Conservation (phyloP, 2,113 vertebrate genomes). For the Crotophaga sulcirostris region DNA sequence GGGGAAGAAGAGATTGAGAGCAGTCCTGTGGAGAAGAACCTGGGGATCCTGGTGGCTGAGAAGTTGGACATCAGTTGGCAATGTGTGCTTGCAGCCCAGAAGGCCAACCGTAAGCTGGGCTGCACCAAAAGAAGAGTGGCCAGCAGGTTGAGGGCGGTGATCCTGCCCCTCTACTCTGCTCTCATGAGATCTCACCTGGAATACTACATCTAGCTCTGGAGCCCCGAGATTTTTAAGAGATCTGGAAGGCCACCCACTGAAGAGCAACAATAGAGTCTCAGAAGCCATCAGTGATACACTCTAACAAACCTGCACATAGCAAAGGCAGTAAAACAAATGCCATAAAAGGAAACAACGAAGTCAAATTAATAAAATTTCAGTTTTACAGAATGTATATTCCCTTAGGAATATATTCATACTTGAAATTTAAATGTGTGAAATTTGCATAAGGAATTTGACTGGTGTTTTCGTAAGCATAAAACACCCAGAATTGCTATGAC, state of each 20-base stretch:
- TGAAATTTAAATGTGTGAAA: background rate
- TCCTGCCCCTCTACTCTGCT: too few species aligned
- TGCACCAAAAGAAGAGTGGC: too few species aligned
- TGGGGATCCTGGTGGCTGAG: too few species aligned
- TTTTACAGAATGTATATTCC: background rate
- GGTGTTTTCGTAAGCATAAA: background rate
- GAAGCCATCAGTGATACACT: background rate
- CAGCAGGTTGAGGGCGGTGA: too few species aligned
- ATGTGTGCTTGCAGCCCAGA: too few species aligned
- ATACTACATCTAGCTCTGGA: too few species aligned
- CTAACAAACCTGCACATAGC: background rate
- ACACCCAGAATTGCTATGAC: background rate
- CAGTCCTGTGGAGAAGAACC: too few species aligned
- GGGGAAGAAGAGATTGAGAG: too few species aligned
- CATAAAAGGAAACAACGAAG: background rate
- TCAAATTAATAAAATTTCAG: background rate
- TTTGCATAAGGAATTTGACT: background rate
- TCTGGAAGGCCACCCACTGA: background rate
- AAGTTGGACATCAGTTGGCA: too few species aligned
- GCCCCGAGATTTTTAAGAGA: background rate
- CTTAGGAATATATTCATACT: background rate
- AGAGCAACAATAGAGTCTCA: fast-evolving
- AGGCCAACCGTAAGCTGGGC: too few species aligned
- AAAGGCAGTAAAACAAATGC: background rate
- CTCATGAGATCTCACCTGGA: too few species aligned